Percentiles rank a stretch among this genome's conserved stretches.
Conservation (phyloP, 2,113 vertebrate genomes). For the Neoarius graeffei region DNA sequence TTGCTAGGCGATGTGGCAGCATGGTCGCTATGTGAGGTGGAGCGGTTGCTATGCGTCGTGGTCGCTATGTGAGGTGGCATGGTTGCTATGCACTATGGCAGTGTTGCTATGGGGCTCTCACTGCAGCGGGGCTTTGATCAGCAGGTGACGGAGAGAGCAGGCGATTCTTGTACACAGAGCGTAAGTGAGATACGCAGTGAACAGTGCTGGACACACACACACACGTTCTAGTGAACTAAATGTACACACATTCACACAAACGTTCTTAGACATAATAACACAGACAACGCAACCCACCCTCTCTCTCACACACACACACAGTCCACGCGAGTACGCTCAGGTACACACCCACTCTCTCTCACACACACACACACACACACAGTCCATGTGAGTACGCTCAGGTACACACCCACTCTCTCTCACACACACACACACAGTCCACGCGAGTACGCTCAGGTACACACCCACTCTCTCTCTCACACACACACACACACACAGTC, state of each 20-base stretch:
- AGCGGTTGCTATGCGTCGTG: conserved; percentile 73
- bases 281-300: neutral
- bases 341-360: neutral
- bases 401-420: neutral
- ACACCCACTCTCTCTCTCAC: neutral
- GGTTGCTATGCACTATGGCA: conserved; percentile 67
- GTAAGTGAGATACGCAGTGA: neutral
- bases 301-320: neutral
- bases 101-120: conserved; percentile 42
- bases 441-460: neutral
- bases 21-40: conserved; percentile 66
- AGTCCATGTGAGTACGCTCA: neutral
- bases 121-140: conserved; percentile 25
- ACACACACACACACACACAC: neutral
- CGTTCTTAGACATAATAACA: neutral
- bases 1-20: conserved; percentile 70
- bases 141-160: neutral
- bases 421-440: neutral
- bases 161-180: neutral
- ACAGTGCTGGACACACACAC: neutral
- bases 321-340: neutral
- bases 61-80: conserved; percentile 64
- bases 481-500: neutral
- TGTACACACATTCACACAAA: neutral
- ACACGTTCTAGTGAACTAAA: too few species aligned